Evolutionary conservation across 2,888 invertebrate genomes (phyloP).

Genomic region (Caenorhabditis sp.): DNA sequence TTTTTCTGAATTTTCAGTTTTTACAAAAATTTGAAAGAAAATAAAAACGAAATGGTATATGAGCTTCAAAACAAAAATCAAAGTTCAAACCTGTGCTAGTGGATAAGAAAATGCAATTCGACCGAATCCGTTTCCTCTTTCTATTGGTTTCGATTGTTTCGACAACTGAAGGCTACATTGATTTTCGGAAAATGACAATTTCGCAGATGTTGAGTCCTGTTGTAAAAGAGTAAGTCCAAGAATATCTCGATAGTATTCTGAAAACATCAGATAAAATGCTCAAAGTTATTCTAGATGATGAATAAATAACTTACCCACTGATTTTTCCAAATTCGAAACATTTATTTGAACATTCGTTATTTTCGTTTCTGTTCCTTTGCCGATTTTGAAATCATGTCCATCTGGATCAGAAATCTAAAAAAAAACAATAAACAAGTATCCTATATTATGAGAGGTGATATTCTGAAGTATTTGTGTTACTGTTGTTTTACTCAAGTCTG

Average conservation of each 20-base stretch:
- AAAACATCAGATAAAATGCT: slow-evolving; percentile 21
- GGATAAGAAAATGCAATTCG: slow-evolving; percentile 93
- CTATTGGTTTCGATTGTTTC: slow-evolving; percentile 73
- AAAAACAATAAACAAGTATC: background rate
- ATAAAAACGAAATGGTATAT: too few species aligned
- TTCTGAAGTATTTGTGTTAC: slow-evolving; percentile 72
- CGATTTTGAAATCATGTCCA: slow-evolving; percentile 86
- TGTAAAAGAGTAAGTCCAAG: slow-evolving; percentile 80
- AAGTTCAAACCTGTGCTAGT: slow-evolving; percentile 47
- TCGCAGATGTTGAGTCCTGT: slow-evolving; percentile 69
- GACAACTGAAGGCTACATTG: slow-evolving; percentile 65
- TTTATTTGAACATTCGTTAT: slow-evolving; percentile 82
- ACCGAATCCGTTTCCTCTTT: slow-evolving; percentile 89
- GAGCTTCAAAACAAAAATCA: too few species aligned
- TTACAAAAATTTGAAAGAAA: too few species aligned
- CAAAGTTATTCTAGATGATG: background rate
- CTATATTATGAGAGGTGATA: background rate
- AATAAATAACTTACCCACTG: slow-evolving; percentile 75
- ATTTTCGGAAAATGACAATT: slow-evolving; percentile 7
- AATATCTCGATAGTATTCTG: slow-evolving; percentile 84
- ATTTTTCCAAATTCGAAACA: slow-evolving; percentile 80
- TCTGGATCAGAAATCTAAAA: slow-evolving; percentile 80
- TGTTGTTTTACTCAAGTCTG: too few species aligned
- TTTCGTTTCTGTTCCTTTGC: slow-evolving; percentile 78
- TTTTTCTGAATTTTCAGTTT: too few species aligned